phyloP scores from a whole-genome alignment of 2,113 vertebrate species.

The Nestor notabilis region DNA sequence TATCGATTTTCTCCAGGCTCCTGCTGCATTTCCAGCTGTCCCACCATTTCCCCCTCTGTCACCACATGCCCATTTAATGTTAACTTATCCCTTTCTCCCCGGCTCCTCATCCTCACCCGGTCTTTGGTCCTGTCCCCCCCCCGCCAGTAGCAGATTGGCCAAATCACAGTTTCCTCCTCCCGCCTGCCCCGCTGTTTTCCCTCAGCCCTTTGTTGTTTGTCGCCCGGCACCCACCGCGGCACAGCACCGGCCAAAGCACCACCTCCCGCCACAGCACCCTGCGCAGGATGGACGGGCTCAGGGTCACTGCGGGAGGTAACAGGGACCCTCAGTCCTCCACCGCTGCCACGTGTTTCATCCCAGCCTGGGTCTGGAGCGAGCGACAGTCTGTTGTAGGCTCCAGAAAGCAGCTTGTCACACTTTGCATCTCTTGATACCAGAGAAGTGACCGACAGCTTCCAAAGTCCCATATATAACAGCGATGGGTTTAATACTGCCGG shows the following conservation, averaged over 20 bases:
- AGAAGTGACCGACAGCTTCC: rapidly evolving
- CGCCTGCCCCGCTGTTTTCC: constrained; percentile 53
- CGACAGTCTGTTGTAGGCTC: neutral
- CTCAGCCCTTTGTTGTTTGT: constrained; percentile 11
- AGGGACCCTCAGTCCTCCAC: neutral
- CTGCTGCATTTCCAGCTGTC: constrained; percentile 73
- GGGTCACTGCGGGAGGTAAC: neutral
- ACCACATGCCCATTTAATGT: constrained; percentile 87
- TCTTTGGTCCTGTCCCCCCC: neutral
- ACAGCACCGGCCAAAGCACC: neutral
- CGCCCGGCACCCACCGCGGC: neutral
- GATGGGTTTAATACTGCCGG: neutral
- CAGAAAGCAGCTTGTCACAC: neutral
- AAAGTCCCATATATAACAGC: neutral
- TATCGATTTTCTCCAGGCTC: constrained; percentile 93
- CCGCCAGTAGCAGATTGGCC: constrained; percentile 37
- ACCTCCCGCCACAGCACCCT: neutral
- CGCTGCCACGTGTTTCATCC: rapidly evolving
- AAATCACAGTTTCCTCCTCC: constrained; percentile 67
- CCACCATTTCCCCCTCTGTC: constrained; percentile 86
- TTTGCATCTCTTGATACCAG: neutral
- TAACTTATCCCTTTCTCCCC: constrained; percentile 78
- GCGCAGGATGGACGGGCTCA: neutral
- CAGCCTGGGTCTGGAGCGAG: neutral
- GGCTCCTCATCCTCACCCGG: constrained; percentile 29